Percentiles rank a stretch among this genome's conserved stretches.
Evolutionary conservation across 2,888 invertebrate species (phyloP).

Genomic region (Sarcophaga carnaria): DNA sequence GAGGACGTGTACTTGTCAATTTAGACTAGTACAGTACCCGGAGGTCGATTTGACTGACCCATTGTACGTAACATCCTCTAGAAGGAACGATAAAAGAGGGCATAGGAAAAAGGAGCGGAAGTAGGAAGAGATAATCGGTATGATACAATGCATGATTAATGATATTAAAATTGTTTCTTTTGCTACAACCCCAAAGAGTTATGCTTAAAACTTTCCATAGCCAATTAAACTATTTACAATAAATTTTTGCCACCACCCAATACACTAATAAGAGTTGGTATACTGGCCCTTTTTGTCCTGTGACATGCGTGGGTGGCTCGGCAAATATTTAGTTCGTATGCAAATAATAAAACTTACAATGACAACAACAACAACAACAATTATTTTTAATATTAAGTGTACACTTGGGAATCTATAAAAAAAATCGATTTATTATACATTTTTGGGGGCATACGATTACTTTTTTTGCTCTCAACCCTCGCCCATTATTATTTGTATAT

Average conservation of each 20-base stretch:
- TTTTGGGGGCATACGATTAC: background rate
- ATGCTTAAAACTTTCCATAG: too few relatives aligned
- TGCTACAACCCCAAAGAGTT: too few relatives aligned
- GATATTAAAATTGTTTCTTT: too few relatives aligned
- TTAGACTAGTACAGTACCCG: too few relatives aligned
- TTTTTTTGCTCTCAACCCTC: background rate
- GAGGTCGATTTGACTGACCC: too few relatives aligned
- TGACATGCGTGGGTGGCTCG: background rate
- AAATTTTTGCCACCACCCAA: background rate
- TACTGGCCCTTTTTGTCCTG: background rate
- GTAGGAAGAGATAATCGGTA: too few relatives aligned
- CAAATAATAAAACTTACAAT: constrained; percentile 26
- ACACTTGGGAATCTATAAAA: constrained; percentile 34
- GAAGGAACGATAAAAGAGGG: too few relatives aligned
- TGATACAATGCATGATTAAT: too few relatives aligned
- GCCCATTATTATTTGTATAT: constrained; percentile 1
- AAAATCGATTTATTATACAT: constrained; percentile 34
- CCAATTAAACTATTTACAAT: background rate
- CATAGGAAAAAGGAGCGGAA: too few relatives aligned
- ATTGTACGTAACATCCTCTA: too few relatives aligned
- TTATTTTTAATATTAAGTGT: constrained; percentile 33
- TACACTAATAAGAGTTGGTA: background rate
- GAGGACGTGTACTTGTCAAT: too few relatives aligned
- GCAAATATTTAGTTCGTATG: background rate
- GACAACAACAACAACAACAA: background rate